phyloP scores from a whole-genome alignment of 2,888 invertebrate genomes.

The Amiota communis region DNA sequence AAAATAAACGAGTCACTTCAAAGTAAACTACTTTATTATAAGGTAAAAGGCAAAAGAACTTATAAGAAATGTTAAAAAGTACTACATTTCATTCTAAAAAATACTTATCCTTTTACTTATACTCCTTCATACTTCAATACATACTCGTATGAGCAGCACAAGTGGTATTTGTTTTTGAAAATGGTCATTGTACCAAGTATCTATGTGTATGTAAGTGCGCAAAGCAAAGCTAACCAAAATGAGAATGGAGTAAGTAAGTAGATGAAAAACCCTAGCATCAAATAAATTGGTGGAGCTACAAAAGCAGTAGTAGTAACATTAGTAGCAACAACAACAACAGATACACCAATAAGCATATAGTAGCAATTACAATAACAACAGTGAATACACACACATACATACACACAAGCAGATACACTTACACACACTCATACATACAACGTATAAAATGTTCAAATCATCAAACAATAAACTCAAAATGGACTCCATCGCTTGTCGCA shows the following conservation, averaged over 20 bases:
- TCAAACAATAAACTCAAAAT: constrained; percentile 74
- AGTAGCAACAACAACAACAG: constrained; percentile 32
- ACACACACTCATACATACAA: constrained; percentile 31
- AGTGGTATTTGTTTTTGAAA: constrained; percentile 24
- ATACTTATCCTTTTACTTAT: too few relatives aligned
- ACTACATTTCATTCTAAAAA: too few relatives aligned
- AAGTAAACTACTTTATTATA: too few relatives aligned
- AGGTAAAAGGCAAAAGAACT: background rate
- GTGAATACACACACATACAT: constrained; percentile 4
- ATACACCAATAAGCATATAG: constrained; percentile 29
- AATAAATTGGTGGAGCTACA: background rate
- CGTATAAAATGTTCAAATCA: constrained; percentile 72
- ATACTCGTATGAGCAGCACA: too few relatives aligned
- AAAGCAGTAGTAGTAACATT: constrained; percentile 37
- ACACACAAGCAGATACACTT: constrained; percentile 46
- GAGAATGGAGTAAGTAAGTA: constrained; percentile 6
- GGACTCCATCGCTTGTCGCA: constrained; percentile 72
- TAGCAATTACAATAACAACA: constrained; percentile 44
- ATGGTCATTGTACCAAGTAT: background rate
- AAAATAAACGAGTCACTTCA: too few relatives aligned
- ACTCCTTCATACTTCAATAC: too few relatives aligned
- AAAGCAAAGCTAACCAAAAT: constrained; percentile 32
- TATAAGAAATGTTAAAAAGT: background rate
- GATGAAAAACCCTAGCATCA: too few relatives aligned
- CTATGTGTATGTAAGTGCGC: background rate